Evolutionary conservation across 2,113 vertebrate genomes (phyloP).

Genomic region (Tragelaphus buxtoni): DNA sequence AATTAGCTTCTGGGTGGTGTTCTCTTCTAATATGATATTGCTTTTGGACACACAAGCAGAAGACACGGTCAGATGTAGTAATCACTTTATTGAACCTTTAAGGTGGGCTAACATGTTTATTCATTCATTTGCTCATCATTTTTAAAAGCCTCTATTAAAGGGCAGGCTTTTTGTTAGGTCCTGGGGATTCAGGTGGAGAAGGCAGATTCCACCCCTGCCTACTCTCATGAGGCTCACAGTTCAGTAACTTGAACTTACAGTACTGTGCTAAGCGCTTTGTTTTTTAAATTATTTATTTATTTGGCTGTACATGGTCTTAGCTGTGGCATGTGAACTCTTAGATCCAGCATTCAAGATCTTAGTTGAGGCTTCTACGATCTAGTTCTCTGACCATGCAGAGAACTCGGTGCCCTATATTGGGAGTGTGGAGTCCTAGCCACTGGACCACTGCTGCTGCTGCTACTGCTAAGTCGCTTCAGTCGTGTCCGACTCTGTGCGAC

Average conservation of each 20-base stretch:
- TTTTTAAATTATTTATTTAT: background rate
- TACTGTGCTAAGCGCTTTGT: background rate
- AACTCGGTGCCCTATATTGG: background rate
- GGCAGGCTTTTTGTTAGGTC: background rate
- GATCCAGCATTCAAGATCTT: background rate
- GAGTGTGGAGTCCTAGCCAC: background rate
- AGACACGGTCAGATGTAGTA: background rate
- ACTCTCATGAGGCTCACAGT: background rate
- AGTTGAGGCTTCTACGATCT: background rate
- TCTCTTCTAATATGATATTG: background rate
- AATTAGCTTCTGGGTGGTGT: background rate
- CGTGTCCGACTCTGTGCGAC: too few species aligned
- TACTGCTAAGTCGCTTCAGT: too few species aligned
- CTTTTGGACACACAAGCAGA: background rate
- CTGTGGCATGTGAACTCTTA: background rate
- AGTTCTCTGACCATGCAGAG: background rate
- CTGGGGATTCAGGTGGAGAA: background rate
- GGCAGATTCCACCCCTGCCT: background rate
- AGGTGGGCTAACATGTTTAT: background rate
- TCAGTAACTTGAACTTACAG: background rate
- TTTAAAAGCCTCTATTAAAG: background rate
- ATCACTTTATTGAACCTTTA: background rate
- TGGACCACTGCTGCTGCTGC: too few species aligned
- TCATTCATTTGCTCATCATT: background rate
- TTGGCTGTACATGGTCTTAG: background rate